phyloP scores from a whole-genome alignment of 2,888 invertebrate species.

The Eremobia ochroleuca region DNA sequence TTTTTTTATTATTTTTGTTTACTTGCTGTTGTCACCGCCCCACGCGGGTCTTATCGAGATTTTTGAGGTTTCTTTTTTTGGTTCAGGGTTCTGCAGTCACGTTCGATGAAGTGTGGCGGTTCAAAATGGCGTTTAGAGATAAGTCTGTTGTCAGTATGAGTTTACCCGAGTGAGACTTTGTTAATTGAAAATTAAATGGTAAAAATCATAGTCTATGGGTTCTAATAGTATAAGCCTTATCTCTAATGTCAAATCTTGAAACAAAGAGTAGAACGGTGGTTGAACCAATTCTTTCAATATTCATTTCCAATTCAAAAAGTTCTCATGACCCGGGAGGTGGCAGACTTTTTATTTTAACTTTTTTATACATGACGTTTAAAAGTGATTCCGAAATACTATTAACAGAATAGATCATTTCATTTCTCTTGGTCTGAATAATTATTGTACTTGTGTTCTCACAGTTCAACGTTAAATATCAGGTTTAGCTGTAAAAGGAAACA shows the following conservation, averaged over 20 bases:
- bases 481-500: neutral
- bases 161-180: conserved; percentile 20
- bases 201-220: neutral
- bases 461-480: neutral
- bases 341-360: neutral
- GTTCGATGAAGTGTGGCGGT: conserved; percentile 39
- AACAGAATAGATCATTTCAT: neutral
- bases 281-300: too few species aligned
- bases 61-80: conserved; percentile 61
- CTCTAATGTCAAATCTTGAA: neutral
- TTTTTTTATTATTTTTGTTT: conserved; percentile 71
- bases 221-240: neutral
- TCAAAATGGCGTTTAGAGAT: conserved; percentile 47
- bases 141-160: conserved; percentile 26
- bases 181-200: neutral
- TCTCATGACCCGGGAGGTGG: neutral
- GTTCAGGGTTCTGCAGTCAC: conserved; percentile 61
- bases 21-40: conserved; percentile 79
- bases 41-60: conserved; percentile 81
- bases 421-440: neutral
- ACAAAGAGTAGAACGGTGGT: too few species aligned
- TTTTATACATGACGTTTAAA: neutral
- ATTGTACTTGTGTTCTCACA: neutral
- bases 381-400: neutral
- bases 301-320: too few species aligned